Evolutionary conservation across 2,113 vertebrate species (phyloP), one percentile per base, ranked within the genome.

Genomic region (Castor canadensis): DNA sequence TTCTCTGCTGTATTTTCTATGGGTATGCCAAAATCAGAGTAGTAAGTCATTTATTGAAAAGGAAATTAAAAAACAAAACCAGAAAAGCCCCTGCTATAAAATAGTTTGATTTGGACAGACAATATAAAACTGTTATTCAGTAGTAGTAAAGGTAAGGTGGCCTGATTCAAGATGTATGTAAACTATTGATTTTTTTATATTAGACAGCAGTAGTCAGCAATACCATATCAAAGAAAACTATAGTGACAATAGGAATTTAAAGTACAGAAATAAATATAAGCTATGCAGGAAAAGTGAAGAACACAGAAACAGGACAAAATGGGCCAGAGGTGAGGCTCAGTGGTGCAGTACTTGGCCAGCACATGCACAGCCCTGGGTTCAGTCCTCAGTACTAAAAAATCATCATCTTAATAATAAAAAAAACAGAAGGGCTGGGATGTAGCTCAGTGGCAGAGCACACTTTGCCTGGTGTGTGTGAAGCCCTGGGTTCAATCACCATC

Each of bases 1-100:
- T 75, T 91, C 22, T 52, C 58, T 76, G n/a, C n/a, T 80, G 0
- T 93, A 43, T 82, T 91, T 85, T 84, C n/a, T 26, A n/a, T 67
- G 9, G 49, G 28, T 79, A 77, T 86, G 47, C 28, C 20, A 80
- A 73, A 13, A 9, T 95, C 24, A 72, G 60, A 80, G 28, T 5
- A 71, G 12, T 71, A 60, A 49, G 32, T 93, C 28, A 35, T 64
- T 76, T 83, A 52, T 94, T 90, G 19, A 90, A 91, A 89, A 73
- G 30, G 72, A 54, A 60, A 91, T 2, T 38, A 66, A 56, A 64
- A 49, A 52, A 52, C 52, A 52, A 15, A 24, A 11, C 40, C 76
- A 45, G 2, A 40, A 81, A 73, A 75, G 45, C 8, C 30, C 64
- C 6, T 19, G 84, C 40, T 8, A 47, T 66, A 67, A 45, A 83